Base-by-base conservation (phyloP, 2,888 invertebrate genomes). In the Isotomurus palustris region DNA sequence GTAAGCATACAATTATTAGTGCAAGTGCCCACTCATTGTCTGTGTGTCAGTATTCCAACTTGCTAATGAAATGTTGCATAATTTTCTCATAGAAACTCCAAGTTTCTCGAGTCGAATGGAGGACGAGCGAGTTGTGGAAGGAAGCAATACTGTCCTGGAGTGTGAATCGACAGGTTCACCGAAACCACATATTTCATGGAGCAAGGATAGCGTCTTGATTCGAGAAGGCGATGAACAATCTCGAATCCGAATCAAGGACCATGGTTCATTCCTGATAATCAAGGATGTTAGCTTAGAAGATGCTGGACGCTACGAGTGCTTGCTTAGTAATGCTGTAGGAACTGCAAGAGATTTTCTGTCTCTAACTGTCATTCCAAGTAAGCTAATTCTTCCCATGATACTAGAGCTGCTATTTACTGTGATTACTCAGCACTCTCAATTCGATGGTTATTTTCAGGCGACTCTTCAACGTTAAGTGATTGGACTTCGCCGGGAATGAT, bases 11-110 rank as follows among this genome's bases (percentile, higher is more conserved):
- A 41, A 24, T 45, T 2, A 8, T 14, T 14, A 32, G 14, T n/a
- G n/a, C n/a, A n/a, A n/a, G n/a, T n/a, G n/a, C n/a, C n/a, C n/a
- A n/a, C n/a, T n/a, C n/a, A n/a, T n/a, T n/a, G n/a, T n/a, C n/a
- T n/a, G n/a, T n/a, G n/a, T n/a, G n/a, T n/a, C n/a, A n/a, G n/a
- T n/a, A n/a, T n/a, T n/a, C n/a, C n/a, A n/a, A n/a, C n/a, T n/a
- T n/a, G n/a, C n/a, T n/a, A n/a, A n/a, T n/a, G n/a, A n/a, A n/a
- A n/a, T n/a, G n/a, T n/a, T n/a, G n/a, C n/a, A n/a, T n/a, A n/a
- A n/a, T n/a, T n/a, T n/a, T n/a, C n/a, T n/a, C n/a, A n/a, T n/a
- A 82, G 93, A 93, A 78, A 85, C 86, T 65, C 93, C 94, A 3
- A 86, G 87, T 19, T 91, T 94, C 77, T 84, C 84, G 3, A 86